phyloP scores from a whole-genome alignment of 2,888 invertebrate species.

The Mylabris sibirica region DNA sequence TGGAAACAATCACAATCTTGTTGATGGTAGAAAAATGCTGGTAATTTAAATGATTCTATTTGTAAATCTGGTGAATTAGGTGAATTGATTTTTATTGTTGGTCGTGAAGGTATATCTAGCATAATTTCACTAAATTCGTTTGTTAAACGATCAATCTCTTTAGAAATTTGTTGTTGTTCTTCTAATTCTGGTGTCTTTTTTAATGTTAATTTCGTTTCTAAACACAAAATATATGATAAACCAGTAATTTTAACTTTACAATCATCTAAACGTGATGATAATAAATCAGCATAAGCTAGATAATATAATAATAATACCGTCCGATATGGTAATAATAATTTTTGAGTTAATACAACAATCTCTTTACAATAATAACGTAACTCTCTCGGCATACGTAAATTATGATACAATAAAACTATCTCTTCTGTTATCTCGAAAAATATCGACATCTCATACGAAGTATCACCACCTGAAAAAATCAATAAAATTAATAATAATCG shows the following conservation, averaged over 20 bases:
- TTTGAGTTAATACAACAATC: constrained; percentile 17
- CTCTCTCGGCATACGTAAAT: constrained; percentile 23
- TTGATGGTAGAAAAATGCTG: constrained; percentile 19
- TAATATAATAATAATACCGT: constrained; percentile 19
- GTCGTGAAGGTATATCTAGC: constrained; percentile 13
- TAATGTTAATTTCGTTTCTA: background rate
- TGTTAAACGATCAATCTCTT: background rate
- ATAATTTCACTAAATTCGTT: constrained; percentile 20
- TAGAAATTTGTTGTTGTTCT: background rate
- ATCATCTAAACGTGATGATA: constrained; percentile 16
- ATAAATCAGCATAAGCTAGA: constrained; percentile 21
- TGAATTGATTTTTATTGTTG: background rate
- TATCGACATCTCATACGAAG: constrained; percentile 17
- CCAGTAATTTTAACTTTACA: constrained; percentile 23
- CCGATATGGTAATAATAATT: constrained; percentile 26
- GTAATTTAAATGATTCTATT: constrained; percentile 17
- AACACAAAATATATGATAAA: constrained; percentile 20
- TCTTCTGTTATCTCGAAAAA: constrained; percentile 25
- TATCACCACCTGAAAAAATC: constrained; percentile 6
- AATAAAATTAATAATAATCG: background rate
- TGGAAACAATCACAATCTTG: constrained; percentile 23
- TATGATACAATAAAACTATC: constrained; percentile 20
- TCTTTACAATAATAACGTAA: constrained; percentile 21
- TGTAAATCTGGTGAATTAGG: constrained; percentile 13
- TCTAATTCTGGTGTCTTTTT: background rate